A percentile compares a stretch with the other conserved stretches of the same genome.
These are phyloP conservation scores for Hylomyscus alleni DNA, from an alignment of 2,797 vertebrate species.

Conservation along the genomic window DNA sequence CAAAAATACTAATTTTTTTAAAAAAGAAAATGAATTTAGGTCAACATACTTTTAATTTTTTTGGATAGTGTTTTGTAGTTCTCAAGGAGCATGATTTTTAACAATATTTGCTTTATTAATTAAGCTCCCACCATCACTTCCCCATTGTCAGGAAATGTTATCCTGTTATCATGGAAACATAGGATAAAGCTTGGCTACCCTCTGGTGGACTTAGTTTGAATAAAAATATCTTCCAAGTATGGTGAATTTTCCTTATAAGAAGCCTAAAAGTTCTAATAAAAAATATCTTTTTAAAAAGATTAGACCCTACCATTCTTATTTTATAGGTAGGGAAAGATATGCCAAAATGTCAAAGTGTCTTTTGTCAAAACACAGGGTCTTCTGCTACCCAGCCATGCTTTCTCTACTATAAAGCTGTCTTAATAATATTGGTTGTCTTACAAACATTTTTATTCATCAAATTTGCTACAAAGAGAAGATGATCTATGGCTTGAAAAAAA, in stretches of 20 bases:
- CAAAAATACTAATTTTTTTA: conserved; percentile 30
- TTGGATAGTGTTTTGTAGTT: not conserved
- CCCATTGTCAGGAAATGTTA: not conserved
- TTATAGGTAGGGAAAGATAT: conserved; percentile 8
- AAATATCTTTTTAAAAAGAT: not conserved
- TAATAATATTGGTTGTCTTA: not conserved
- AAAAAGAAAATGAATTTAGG: conserved; percentile 50
- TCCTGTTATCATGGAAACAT: not conserved
- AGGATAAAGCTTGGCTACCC: conserved; percentile 46
- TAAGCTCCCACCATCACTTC: conserved; percentile 7
- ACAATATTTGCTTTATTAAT: conserved; percentile 29
- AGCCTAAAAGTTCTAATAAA: conserved; percentile 30
- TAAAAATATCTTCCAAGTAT: conserved; percentile 44
- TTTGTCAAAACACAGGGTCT: not conserved
- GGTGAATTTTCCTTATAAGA: conserved; percentile 43
- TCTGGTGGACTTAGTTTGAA: conserved; percentile 63
- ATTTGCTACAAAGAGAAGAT: conserved; percentile 28
- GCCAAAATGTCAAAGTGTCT: not conserved
- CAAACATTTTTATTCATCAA: conserved; percentile 31
- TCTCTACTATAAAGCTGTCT: not conserved
- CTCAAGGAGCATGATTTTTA: not conserved
- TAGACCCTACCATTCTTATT: not conserved
- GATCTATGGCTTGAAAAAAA: not conserved
- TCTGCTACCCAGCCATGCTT: not conserved
- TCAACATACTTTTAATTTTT: conserved; percentile 22